These are phyloP conservation scores for Calliphora vicina DNA, from an alignment of 1,140 invertebrate species.

Conservation along the genomic window DNA sequence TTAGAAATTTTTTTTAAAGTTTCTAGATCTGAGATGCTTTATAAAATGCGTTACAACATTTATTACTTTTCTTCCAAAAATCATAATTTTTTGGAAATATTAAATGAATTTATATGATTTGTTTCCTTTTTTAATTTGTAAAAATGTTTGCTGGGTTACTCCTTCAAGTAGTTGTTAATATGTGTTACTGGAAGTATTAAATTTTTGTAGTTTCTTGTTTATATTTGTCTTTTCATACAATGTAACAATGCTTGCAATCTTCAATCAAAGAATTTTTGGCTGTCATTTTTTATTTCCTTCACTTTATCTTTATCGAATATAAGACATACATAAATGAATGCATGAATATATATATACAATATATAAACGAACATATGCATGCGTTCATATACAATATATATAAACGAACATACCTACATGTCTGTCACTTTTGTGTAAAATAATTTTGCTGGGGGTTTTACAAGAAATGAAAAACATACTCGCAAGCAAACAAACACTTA, in stretches of 20 bases:
- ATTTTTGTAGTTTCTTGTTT: neutral
- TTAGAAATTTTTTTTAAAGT: too few relatives aligned
- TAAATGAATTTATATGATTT: too few relatives aligned
- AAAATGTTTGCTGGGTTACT: too few relatives aligned
- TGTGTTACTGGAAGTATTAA: neutral
- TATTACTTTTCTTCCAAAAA: too few relatives aligned
- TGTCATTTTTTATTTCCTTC: neutral
- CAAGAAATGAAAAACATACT: neutral
- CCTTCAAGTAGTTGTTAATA: neutral
- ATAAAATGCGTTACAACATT: too few relatives aligned
- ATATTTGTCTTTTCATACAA: neutral
- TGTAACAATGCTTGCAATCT: neutral
- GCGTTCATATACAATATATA: too few relatives aligned
- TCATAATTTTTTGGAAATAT: too few relatives aligned
- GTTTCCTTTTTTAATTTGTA: too few relatives aligned
- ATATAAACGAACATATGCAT: neutral
- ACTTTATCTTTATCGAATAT: neutral
- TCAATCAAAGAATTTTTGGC: neutral
- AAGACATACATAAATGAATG: neutral
- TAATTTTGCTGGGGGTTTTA: conserved; percentile 4
- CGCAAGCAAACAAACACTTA: neutral
- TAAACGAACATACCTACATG: neutral
- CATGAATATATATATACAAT: neutral
- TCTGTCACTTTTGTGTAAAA: conserved; percentile 7
- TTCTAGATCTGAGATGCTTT: too few relatives aligned